phyloP scores from a whole-genome alignment of 2,113 vertebrate genomes.

The Theropithecus gelada region DNA sequence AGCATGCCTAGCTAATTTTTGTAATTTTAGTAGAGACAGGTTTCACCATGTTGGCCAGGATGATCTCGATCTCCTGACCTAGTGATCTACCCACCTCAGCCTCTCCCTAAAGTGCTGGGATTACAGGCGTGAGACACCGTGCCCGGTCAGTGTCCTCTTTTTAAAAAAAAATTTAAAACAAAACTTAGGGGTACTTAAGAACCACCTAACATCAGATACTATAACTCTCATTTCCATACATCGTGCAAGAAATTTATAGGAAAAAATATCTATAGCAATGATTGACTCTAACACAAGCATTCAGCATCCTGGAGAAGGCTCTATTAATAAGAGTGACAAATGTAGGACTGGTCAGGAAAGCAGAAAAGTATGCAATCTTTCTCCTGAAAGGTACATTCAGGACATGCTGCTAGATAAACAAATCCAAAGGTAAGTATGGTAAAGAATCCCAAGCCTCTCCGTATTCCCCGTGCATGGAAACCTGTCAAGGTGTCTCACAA shows the following conservation, averaged over 20 bases:
- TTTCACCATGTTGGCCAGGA: no score
- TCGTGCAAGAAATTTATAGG: constrained; percentile 22
- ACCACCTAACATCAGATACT: background rate
- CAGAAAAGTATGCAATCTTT: background rate
- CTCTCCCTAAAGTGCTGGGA: no score
- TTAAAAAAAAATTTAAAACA: constrained; percentile 2
- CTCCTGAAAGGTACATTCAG: background rate
- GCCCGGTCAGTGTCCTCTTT: background rate
- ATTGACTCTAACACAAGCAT: constrained; percentile 7
- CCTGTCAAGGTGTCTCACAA: background rate
- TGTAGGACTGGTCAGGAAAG: background rate
- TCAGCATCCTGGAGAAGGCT: background rate
- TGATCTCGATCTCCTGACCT: no score
- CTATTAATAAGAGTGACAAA: constrained; percentile 16
- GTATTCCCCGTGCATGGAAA: background rate
- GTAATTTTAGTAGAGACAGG: no score
- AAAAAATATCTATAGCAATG: constrained; percentile 24
- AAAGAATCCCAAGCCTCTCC: background rate
- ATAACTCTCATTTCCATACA: constrained; percentile 16
- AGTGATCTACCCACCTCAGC: no score
- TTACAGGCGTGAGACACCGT: no score
- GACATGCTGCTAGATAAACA: background rate
- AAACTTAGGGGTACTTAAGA: background rate
- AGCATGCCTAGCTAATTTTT: no score
- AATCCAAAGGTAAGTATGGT: background rate